These are phyloP conservation scores for Nymphalis urticae DNA, from an alignment of 2,888 invertebrate species.

Conservation along the genomic window DNA sequence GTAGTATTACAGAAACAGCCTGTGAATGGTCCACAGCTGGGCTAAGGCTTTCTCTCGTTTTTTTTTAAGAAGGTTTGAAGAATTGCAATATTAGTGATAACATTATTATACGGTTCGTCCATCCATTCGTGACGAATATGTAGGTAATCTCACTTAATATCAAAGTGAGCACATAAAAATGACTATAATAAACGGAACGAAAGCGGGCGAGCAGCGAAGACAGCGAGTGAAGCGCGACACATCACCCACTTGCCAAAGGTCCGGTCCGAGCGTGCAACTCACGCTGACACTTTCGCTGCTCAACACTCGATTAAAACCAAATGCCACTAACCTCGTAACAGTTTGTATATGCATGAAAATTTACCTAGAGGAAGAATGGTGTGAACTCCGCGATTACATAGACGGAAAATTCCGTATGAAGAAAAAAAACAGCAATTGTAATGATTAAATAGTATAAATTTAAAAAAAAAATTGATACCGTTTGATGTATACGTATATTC, in stretches of 20 bases:
- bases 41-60: too few species aligned
- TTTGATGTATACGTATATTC: too few species aligned
- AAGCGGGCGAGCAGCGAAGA: conserved; percentile 55
- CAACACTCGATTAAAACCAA: conserved; percentile 31
- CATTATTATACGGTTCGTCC: conserved; percentile 37
- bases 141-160: conserved; percentile 51
- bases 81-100: conserved; percentile 22
- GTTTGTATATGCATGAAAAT: conserved; percentile 4
- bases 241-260: conserved; percentile 59
- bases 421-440: too few species aligned
- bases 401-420: too few species aligned
- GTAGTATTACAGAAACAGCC: not conserved
- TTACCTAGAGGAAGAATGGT: not conserved
- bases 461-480: too few species aligned
- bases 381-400: not conserved
- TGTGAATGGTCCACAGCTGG: too few species aligned
- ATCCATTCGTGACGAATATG: conserved; percentile 54
- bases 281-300: conserved; percentile 64
- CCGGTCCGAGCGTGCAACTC: conserved; percentile 37
- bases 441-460: too few species aligned
- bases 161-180: conserved; percentile 51
- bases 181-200: conserved; percentile 49
- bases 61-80: too few species aligned
- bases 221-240: conserved; percentile 67
- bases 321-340: conserved; percentile 31